Base-by-base conservation (phyloP, 2,797 vertebrate genomes). In the Aeoliscus strigatus region DNA sequence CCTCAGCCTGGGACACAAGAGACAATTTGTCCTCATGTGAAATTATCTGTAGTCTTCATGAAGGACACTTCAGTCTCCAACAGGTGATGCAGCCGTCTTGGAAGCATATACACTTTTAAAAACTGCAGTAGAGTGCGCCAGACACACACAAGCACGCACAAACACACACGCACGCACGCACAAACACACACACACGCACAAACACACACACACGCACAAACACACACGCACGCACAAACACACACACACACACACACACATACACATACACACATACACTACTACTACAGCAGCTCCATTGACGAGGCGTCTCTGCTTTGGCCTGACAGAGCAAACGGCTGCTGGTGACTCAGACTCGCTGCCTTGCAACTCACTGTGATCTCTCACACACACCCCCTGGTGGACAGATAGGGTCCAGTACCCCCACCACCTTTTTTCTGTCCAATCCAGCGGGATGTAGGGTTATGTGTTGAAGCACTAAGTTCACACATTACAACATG, bases 201-300 rank as follows among this genome's bases (percentile, higher is more conserved):
- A n/a, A n/a, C n/a, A n/a, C n/a, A n/a, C n/a, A n/a, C n/a, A n/a
- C n/a, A n/a, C n/a, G n/a, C n/a, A n/a, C n/a, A n/a, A n/a, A n/a
- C n/a, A n/a, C n/a, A n/a, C n/a, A n/a, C n/a, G n/a, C n/a, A n/a
- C n/a, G n/a, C n/a, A n/a, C n/a, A n/a, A n/a, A n/a, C n/a, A n/a
- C n/a, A n/a, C n/a, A n/a, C n/a, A n/a, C n/a, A n/a, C n/a, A n/a
- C n/a, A n/a, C 60, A 44, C 25, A 27, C 45, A n/a, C 51, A 28
- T 46, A 32, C 42, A 50, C 16, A 48, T 23, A 50, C 58, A 35
- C 50, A 36, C 65, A 74, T n/a, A n/a, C n/a, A 75, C 73, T 70
- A 76, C 63, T 83, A 82, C 80, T 82, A 86, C 79, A 85, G 79
- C 79, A 51, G 75, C 76, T 84, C 77, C 86, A 87, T 88, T 89